phyloP scores from a whole-genome alignment of 1,140 invertebrate genomes.

The Piezodorus guildinii region DNA sequence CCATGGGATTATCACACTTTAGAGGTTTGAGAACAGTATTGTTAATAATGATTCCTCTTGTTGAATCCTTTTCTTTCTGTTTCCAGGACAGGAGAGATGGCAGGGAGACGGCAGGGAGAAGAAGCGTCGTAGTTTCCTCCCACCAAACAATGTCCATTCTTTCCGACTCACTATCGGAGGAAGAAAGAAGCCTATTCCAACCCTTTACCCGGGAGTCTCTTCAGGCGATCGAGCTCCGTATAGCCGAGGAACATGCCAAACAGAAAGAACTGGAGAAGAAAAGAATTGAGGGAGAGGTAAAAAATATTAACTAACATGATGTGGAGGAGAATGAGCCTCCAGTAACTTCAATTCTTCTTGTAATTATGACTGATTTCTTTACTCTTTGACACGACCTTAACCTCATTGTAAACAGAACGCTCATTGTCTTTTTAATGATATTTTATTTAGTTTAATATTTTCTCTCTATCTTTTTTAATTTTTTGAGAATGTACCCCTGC shows the following conservation, averaged over 20 bases:
- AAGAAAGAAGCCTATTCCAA: conserved; percentile 90
- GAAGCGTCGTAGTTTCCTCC: not conserved
- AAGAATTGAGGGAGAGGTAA: conserved; percentile 86
- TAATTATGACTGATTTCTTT: too few species aligned
- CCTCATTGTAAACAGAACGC: too few species aligned
- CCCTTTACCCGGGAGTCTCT: conserved; percentile 95
- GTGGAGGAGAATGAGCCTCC: not conserved
- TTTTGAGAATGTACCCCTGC: too few species aligned
- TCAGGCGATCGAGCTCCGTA: conserved; percentile 81
- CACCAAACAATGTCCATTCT: conserved; percentile 61
- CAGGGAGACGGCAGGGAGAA: conserved; percentile 2
- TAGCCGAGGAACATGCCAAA: conserved; percentile 87
- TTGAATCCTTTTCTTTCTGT: too few species aligned
- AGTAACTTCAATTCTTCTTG: not conserved
- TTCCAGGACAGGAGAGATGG: conserved; percentile 13
- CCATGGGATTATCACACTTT: too few species aligned
- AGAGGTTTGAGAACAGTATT: too few species aligned
- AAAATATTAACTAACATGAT: conserved; percentile 25
- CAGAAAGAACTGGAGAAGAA: conserved; percentile 92
- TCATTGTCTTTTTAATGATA: too few species aligned
- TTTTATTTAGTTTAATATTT: too few species aligned
- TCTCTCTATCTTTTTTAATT: too few species aligned
- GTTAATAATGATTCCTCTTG: too few species aligned
- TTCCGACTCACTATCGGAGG: conserved; percentile 79
- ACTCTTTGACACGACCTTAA: too few species aligned